A percentile compares a stretch with the other conserved stretches of the same genome.
phyloP scores from a whole-genome alignment of 2,797 vertebrate genomes.

The Lutjanus campechanus region DNA sequence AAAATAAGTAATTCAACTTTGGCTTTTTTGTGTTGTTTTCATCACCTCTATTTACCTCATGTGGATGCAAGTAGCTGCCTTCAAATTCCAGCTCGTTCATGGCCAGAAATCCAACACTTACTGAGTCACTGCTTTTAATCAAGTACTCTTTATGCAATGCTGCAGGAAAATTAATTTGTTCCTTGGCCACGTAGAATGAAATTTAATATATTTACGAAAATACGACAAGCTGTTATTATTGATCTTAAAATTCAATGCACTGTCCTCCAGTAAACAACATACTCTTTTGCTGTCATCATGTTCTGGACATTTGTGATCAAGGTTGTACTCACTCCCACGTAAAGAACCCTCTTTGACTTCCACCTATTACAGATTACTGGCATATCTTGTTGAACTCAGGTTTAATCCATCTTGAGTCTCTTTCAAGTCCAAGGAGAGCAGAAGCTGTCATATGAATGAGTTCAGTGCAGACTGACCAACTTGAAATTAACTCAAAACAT shows the following conservation, averaged over 20 bases:
- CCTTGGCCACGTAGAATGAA: not conserved
- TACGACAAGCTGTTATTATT: slow-evolving; percentile 11
- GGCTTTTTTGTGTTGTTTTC: not conserved
- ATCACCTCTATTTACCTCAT: not conserved
- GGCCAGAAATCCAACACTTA: not conserved
- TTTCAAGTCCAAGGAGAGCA: no score
- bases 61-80: not conserved
- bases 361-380: not conserved
- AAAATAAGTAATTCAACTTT: not conserved
- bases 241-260: not conserved
- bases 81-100: not conserved
- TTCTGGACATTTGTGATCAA: not conserved
- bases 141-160: not conserved
- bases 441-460: no score
- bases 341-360: not conserved
- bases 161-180: not conserved
- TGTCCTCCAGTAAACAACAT: not conserved
- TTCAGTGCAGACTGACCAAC: no score
- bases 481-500: no score
- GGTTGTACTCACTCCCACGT: not conserved
- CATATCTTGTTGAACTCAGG: no score
- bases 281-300: not conserved
- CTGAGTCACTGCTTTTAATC: not conserved
- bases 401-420: no score
- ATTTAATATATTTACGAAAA: not conserved